A percentile compares a stretch with the other conserved stretches of the same genome.
phyloP scores from a whole-genome alignment of 2,113 vertebrate genomes.

The Oophaga pumilio region DNA sequence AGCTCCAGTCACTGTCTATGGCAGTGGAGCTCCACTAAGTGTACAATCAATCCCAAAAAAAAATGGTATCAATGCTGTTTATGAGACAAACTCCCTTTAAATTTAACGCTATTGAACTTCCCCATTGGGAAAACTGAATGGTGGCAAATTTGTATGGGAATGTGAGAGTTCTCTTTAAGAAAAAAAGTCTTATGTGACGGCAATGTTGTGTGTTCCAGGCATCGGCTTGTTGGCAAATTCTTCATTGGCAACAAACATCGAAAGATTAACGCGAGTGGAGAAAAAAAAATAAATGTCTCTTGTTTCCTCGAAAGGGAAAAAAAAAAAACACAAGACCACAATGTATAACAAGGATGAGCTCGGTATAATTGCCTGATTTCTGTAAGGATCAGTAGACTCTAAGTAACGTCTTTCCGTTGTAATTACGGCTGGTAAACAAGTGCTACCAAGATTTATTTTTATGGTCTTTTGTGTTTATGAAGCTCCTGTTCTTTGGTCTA shows the following conservation, averaged over 20 bases:
- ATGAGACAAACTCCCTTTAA: neutral
- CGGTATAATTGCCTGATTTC: conserved; percentile 30
- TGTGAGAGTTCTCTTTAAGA: neutral
- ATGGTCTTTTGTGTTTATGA: conserved; percentile 78
- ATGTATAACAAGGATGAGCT: neutral
- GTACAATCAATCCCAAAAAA: too few relatives aligned
- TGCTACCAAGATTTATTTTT: conserved; percentile 79
- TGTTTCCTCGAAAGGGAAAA: conserved; percentile 47
- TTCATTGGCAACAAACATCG: conserved; percentile 59
- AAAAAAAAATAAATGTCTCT: conserved; percentile 61
- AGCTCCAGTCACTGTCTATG: too few relatives aligned
- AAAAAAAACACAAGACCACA: neutral
- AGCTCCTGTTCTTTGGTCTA: conserved; percentile 68
- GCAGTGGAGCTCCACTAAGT: too few relatives aligned
- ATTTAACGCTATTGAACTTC: neutral
- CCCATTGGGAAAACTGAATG: neutral
- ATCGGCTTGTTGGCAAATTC: conserved; percentile 31
- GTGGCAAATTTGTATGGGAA: neutral
- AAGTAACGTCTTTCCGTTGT: conserved; percentile 64
- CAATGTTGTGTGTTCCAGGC: conserved; percentile 6
- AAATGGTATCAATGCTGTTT: too few relatives aligned
- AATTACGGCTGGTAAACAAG: conserved; percentile 71
- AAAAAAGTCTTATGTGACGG: neutral
- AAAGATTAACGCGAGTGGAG: conserved; percentile 60
- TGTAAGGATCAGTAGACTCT: conserved; percentile 62